Conservation (phyloP, 2,888 invertebrate genomes). For the Branchellion lobata region DNA sequence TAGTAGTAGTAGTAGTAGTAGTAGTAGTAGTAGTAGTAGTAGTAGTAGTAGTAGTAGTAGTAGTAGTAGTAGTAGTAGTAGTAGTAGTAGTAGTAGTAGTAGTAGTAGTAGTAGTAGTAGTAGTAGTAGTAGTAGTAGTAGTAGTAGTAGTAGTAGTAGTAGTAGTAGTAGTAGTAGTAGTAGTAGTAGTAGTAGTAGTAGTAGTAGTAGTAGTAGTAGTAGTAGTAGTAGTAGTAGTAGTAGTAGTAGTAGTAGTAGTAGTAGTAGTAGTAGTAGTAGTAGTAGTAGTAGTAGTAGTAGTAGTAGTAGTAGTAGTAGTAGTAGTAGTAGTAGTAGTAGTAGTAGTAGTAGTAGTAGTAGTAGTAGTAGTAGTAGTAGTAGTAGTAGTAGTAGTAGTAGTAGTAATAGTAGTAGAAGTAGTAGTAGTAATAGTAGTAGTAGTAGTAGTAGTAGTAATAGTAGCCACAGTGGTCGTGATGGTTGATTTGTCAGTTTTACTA, state of each 20-base stretch:
- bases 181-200: slow-evolving; percentile 20
- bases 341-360: slow-evolving; percentile 23
- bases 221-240: slow-evolving; percentile 23
- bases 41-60: slow-evolving; percentile 13
- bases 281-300: slow-evolving; percentile 27
- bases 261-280: slow-evolving; percentile 27
- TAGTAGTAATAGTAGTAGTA: no score
- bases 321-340: slow-evolving; percentile 15
- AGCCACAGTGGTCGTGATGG: no score
- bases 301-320: slow-evolving; percentile 19
- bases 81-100: slow-evolving; percentile 26
- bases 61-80: slow-evolving; percentile 16
- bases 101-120: slow-evolving; percentile 27
- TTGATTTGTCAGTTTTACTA: slow-evolving; percentile 8
- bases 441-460: no score
- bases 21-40: no score
- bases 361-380: slow-evolving; percentile 23
- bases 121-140: slow-evolving; percentile 24
- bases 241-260: slow-evolving; percentile 25
- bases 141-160: slow-evolving; percentile 5
- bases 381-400: slow-evolving; percentile 27
- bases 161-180: slow-evolving; percentile 6
- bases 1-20: no score
- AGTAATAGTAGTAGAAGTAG: not conserved
- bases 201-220: slow-evolving; percentile 23